Base-by-base conservation (phyloP, 2,113 vertebrate genomes). In the Pterocles orientalis region DNA sequence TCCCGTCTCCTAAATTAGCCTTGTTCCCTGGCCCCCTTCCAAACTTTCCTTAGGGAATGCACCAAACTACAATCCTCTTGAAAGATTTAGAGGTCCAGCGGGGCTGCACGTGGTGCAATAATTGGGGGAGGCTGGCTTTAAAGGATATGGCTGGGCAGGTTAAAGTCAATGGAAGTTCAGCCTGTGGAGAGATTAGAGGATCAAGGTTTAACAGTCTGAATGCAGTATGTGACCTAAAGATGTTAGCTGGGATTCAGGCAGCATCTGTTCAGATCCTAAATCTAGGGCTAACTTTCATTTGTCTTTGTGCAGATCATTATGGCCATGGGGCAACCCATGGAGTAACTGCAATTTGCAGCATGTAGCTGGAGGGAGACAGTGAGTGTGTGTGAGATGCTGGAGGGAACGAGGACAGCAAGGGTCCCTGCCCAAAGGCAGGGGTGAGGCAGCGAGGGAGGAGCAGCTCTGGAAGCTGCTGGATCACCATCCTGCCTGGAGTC, bases 41-140 rank as follows among this genome's bases (percentile, higher is more conserved):
- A 97, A 94, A 26, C 81, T 50, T 94, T 97, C 93, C 83, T 91
- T 86, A 93, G 95, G 93, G 97, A 96, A 94, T 87, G 90, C 70
- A 88, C 88, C 92, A 84, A 95, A 96, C 95, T 97, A 94, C 94
- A 96, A 94, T 94, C 43, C 54, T 93, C 90, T 91, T 94, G 93
- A 95, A 95, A 97, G 92, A 96, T 93, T 94, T 86, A 96, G 90
- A 93, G 39, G 85, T 95, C 92, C 87, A 93, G 75, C 3, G 1
- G 82, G 77, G 88, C 76, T 96, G 92, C 83, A 89, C 9, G 6
- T 92, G 82, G 69, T 82, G 65, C 94, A 93, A 5, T 93, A 92
- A 68, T 0, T 75, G 56, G 31, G 33, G 31, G 48, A 84, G 53
- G 47, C 14, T 69, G 53, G 57, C 51, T 82, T 78, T 86, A 82